Evolutionary conservation across 2,797 vertebrate species (phyloP).

Genomic region (Oceanodroma leucorhoa): DNA sequence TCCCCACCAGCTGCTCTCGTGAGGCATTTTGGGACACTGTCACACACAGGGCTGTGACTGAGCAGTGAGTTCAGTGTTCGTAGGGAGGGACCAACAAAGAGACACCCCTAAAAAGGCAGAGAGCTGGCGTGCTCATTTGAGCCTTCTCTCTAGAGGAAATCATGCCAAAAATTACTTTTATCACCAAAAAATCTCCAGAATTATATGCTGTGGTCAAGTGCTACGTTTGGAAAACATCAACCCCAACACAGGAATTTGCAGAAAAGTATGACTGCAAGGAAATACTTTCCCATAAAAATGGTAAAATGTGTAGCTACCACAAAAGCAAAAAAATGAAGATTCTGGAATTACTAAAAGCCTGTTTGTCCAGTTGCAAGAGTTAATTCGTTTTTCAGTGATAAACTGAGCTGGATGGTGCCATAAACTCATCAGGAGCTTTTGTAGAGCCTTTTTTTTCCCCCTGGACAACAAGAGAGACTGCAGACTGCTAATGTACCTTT

Average conservation of each 20-base stretch:
- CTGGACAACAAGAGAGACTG: fast-evolving
- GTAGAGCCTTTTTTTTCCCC: not conserved
- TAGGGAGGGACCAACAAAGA: not conserved
- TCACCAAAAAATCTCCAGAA: not conserved
- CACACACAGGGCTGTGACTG: not conserved
- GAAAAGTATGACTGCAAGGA: not conserved
- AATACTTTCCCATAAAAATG: not conserved
- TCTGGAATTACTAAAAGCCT: not conserved
- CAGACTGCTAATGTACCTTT: not conserved
- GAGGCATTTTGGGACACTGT: not conserved
- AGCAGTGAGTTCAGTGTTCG: not conserved
- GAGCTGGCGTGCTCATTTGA: not conserved
- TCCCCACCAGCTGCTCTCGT: not conserved
- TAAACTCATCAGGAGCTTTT: not conserved
- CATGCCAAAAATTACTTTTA: not conserved
- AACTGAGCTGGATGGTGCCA: not conserved
- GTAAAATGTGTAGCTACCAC: not conserved
- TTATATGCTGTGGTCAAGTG: not conserved
- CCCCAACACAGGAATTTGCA: not conserved
- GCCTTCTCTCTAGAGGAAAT: not conserved
- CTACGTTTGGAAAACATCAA: not conserved
- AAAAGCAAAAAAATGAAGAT: not conserved
- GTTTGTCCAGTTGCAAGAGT: not conserved
- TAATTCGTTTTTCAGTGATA: not conserved
- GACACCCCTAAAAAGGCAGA: not conserved